Evolutionary conservation across 2,888 invertebrate species (phyloP).

Genomic region (Luperina testacea): DNA sequence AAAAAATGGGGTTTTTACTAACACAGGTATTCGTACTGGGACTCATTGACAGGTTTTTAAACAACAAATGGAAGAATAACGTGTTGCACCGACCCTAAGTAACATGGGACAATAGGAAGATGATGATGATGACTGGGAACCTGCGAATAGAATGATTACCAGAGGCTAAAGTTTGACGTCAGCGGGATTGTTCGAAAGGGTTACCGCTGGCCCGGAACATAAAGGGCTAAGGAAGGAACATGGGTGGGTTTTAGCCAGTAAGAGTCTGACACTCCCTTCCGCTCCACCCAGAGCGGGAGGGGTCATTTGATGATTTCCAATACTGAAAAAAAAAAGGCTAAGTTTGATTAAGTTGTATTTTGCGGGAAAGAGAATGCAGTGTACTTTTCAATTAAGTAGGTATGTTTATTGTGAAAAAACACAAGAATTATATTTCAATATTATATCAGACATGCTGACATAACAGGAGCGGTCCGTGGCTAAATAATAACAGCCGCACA

Average conservation of each 20-base stretch:
- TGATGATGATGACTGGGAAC: background rate
- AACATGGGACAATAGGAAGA: background rate
- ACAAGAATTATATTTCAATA: background rate
- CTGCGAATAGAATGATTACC: background rate
- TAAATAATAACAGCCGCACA: no score
- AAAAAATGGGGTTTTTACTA: background rate
- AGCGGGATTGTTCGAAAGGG: no score
- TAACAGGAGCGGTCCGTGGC: no score
- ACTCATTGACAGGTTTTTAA: background rate
- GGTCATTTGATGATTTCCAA: no score
- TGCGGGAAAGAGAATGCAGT: background rate
- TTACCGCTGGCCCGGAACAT: no score
- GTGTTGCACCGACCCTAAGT: background rate
- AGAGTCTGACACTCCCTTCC: no score
- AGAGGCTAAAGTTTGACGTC: background rate
- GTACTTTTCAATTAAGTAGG: background rate
- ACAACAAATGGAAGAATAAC: background rate
- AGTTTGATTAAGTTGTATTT: no score
- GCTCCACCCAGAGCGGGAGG: no score
- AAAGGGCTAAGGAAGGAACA: no score
- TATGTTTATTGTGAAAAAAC: background rate
- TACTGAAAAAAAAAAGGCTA: no score
- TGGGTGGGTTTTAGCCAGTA: no score
- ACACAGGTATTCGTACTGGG: background rate
- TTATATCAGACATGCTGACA: background rate